Base-by-base conservation (phyloP, 2,113 vertebrate genomes). In the Alectura lathami region DNA sequence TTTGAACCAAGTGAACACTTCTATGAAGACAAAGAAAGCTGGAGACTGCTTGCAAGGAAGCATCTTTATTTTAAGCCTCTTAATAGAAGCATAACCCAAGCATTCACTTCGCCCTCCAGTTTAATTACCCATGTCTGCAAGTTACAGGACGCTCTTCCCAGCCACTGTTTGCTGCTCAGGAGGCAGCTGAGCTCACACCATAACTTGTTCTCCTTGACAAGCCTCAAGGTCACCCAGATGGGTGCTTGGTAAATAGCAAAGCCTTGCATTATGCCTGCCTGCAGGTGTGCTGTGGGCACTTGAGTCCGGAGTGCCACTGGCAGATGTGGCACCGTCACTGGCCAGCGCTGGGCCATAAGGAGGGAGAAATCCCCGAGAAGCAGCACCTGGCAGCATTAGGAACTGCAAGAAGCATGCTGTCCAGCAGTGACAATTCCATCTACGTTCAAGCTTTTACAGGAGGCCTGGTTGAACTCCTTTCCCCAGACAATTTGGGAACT, bases 361-460 rank as follows among this genome's bases (percentile, higher is more conserved):
- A 13, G 18, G 34, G 21, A 38, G 60, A 20, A 8, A 8, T 7
- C 54, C 67, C 68, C 56, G 79, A 17, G 29, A 14, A 86, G 22
- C 5, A 50, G 15, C 29, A 34, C 7, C 5, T 57, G n/a, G 67
- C 72, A 54, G 48, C 0, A 0, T 11, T 45, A 60, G 32, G 93
- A 80, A 77, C 32, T 38, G 50, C 57, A 62, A 80, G 54, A 85
- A 80, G 59, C n/a, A 14, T 8, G 6, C 56, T 83, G 88, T 78
- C 73, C 92, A 50, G 56, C 59, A 78, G 73, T 21, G 86, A 90
- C 83, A 88, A 47, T 59, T 88, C 88, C 81, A 89, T 51, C 64
- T 23, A 2, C 5, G 13, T 30, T 51, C 40, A 0, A 70, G 73
- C 47, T 86, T 83, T 89, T 79, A 88, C 59, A 88, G 43, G 51